A percentile compares a stretch with the other conserved stretches of the same genome.
phyloP scores from a whole-genome alignment of 2,113 vertebrate genomes.

The Ellobius talpinus region DNA sequence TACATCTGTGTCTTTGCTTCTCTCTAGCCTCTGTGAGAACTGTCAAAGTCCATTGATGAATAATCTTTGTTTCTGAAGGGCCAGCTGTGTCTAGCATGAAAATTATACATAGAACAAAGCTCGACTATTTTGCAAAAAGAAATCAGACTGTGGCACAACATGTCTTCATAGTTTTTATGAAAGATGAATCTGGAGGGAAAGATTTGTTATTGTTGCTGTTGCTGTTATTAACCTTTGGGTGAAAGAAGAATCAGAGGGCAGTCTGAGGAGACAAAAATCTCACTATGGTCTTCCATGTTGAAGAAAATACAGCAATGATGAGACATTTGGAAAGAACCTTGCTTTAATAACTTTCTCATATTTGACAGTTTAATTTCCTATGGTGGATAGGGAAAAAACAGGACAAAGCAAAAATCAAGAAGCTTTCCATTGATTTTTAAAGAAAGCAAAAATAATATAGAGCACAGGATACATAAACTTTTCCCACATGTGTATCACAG shows the following conservation, averaged over 20 bases:
- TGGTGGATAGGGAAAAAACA: background rate
- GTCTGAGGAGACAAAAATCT: background rate
- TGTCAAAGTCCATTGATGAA: background rate
- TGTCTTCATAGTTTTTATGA: background rate
- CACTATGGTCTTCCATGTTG: background rate
- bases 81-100: background rate
- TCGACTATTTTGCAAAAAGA: background rate
- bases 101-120: background rate
- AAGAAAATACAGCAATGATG: background rate
- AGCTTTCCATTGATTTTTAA: background rate
- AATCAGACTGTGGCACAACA: background rate
- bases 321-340: background rate
- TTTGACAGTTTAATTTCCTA: conserved; percentile 2
- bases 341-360: background rate
- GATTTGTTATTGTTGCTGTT: background rate
- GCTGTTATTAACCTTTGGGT: background rate
- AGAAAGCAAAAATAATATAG: background rate
- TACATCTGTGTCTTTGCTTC: background rate
- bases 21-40: background rate
- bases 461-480: background rate
- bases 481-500: background rate
- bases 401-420: background rate
- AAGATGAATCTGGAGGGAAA: background rate
- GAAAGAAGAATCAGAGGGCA: background rate
- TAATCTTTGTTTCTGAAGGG: background rate